Evolutionary conservation across 2,797 vertebrate species (phyloP).

Genomic region (Spatula clypeata): DNA sequence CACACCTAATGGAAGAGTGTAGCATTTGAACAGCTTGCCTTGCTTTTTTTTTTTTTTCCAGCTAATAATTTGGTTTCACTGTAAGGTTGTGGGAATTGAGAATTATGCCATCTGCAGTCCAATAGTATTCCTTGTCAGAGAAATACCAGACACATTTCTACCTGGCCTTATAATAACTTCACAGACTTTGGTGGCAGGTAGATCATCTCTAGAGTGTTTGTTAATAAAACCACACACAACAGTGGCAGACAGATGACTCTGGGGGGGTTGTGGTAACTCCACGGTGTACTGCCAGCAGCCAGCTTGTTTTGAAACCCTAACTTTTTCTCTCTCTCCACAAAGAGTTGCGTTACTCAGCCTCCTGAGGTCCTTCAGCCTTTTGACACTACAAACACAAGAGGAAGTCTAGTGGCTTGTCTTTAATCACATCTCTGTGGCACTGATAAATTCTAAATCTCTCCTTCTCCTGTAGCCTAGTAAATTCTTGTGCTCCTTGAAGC

Average conservation of each 20-base stretch:
- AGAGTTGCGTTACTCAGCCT: not conserved
- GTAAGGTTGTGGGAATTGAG: not conserved
- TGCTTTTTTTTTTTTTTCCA: not conserved
- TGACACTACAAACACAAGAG: not conserved
- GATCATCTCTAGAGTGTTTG: not conserved
- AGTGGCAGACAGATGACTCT: constrained; percentile 28
- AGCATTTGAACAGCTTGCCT: not conserved
- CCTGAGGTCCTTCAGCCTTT: not conserved
- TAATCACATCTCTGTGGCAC: not conserved
- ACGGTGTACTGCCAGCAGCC: not conserved
- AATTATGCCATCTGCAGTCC: constrained; percentile 32
- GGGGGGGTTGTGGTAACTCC: not conserved
- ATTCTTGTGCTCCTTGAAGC: not conserved
- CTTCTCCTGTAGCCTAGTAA: not conserved
- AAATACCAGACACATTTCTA: not conserved
- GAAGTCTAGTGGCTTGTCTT: not conserved
- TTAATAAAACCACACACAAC: constrained; percentile 8
- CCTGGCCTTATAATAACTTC: not conserved
- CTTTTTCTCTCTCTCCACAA: constrained; percentile 17
- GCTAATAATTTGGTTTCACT: constrained; percentile 10
- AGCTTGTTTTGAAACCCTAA: not conserved
- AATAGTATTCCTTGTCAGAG: not conserved
- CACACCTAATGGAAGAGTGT: not conserved
- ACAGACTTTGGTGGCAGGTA: constrained; percentile 1
- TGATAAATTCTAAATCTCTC: not conserved